Percentiles rank a stretch among this genome's conserved stretches.
Conservation (phyloP, 1,140 invertebrate species). For the Drosophila busckii region DNA sequence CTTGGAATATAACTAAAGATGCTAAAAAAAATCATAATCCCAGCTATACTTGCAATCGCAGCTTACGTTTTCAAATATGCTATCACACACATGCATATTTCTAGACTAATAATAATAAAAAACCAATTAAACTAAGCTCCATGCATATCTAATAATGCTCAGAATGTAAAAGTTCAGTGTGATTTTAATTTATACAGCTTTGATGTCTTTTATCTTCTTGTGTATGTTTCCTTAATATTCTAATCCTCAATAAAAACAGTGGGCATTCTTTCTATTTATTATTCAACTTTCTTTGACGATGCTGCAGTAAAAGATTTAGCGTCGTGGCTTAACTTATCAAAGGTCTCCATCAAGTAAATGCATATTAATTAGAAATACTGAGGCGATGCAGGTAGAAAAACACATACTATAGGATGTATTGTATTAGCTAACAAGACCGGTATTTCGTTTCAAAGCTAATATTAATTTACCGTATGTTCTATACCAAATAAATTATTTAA, state of each 20-base stretch:
- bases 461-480: slow-evolving; percentile 7
- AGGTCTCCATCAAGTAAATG: neutral
- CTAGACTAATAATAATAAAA: too few species aligned
- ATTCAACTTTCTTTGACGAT: neutral
- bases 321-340: neutral
- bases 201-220: too few species aligned
- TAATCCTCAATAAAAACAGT: too few species aligned
- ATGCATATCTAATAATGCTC: slow-evolving; percentile 3
- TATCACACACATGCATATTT: too few species aligned
- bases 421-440: slow-evolving; percentile 14
- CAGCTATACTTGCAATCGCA: too few species aligned
- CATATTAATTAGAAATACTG: slow-evolving; percentile 1
- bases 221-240: too few species aligned
- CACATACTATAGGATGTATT: neutral
- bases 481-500: neutral
- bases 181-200: too few species aligned
- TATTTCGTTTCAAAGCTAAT: slow-evolving; percentile 15
- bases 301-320: neutral
- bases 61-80: too few species aligned
- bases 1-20: too few species aligned
- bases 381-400: neutral
- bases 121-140: slow-evolving; percentile 1
- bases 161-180: neutral
- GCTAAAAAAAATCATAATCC: too few species aligned
- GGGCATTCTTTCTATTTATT: too few species aligned